Evolutionary conservation across 2,888 invertebrate species (phyloP), one percentile per base, ranked within the genome.

Genomic region (Dryomyza anilis): DNA sequence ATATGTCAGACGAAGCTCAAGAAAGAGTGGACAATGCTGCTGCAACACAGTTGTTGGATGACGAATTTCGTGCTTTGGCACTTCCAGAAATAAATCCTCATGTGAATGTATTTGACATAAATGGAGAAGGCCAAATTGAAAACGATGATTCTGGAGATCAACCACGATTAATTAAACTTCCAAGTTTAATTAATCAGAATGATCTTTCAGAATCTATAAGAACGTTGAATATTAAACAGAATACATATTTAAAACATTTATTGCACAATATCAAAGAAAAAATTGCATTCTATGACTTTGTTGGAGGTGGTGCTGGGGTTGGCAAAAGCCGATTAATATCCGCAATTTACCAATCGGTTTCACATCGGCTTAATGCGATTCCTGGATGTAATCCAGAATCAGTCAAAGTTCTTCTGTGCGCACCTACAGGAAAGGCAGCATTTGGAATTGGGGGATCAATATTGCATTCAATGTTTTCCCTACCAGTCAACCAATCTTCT

Each of bases 281-380:
- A n/a, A n/a, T n/a, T n/a, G n/a, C n/a, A n/a, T n/a, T n/a, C 21
- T 39, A 60, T 33, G 61, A 68, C 14, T 69, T 65, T 63, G 57
- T 66, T 3, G 66, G 69, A 36, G 64, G 69, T 1, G 69, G 66
- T 10, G 64, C 66, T 12, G 67, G 66, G 2, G 70, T 70, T 21
- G 63, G 63, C 3, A 66, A 68, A 10, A 68, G 56, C 25, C 27
- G 62, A 3, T 23, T 66, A 5, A 65, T 63, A 23, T 43, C n/a
- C 30, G 25, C 46, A 2, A 36, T 64, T 48, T 68, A 36, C 33
- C 65, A 64, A 29, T 33, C 46, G 3, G 27, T 50, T n/a, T n/a
- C n/a, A n/a, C n/a, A n/a, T n/a, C n/a, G n/a, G n/a, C n/a, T n/a
- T n/a, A n/a, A n/a, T n/a, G n/a, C n/a, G n/a, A n/a, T n/a, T n/a